These are phyloP conservation scores for Drosophila conformis DNA, from an alignment of 2,888 invertebrate species.

Conservation along the genomic window DNA sequence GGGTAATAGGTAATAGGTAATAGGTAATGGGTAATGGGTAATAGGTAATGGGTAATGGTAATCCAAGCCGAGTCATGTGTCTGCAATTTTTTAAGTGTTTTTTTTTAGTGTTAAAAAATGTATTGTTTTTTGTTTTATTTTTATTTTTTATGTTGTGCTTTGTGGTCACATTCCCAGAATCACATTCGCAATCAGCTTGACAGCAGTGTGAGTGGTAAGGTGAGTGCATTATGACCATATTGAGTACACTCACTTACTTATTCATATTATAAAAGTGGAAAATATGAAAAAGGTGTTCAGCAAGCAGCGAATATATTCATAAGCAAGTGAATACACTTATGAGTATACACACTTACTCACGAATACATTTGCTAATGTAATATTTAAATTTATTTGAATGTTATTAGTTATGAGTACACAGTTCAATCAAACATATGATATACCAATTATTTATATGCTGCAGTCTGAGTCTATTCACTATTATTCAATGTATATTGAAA, in stretches of 20 bases:
- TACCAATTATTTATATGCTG: not conserved
- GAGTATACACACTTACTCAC: conserved; percentile 6
- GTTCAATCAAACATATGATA: not conserved
- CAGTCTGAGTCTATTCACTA: not conserved
- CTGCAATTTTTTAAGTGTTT: conserved; percentile 46
- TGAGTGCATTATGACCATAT: not conserved
- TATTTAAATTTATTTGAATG: not conserved
- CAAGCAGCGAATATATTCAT: not conserved
- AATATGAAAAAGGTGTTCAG: not conserved
- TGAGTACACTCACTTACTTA: conserved; percentile 1
- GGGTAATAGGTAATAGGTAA: conserved; percentile 34
- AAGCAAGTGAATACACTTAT: not conserved
- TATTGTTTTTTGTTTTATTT: not conserved
- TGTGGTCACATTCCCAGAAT: conserved; percentile 43
- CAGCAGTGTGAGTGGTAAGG: conserved; percentile 13
- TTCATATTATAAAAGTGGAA: not conserved
- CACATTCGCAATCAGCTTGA: conserved; percentile 14
- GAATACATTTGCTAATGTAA: not conserved
- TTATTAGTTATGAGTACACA: not conserved
- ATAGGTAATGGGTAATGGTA: conserved; percentile 30
- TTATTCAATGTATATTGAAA: not conserved
- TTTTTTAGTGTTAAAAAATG: not conserved
- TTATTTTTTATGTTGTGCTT: conserved; percentile 30
- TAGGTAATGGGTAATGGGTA: conserved; percentile 26
- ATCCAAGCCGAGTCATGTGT: conserved; percentile 42